Evolutionary conservation across 2,797 vertebrate genomes (phyloP), one percentile per base, ranked within the genome.

Genomic region (Lagocephalus sceleratus): DNA sequence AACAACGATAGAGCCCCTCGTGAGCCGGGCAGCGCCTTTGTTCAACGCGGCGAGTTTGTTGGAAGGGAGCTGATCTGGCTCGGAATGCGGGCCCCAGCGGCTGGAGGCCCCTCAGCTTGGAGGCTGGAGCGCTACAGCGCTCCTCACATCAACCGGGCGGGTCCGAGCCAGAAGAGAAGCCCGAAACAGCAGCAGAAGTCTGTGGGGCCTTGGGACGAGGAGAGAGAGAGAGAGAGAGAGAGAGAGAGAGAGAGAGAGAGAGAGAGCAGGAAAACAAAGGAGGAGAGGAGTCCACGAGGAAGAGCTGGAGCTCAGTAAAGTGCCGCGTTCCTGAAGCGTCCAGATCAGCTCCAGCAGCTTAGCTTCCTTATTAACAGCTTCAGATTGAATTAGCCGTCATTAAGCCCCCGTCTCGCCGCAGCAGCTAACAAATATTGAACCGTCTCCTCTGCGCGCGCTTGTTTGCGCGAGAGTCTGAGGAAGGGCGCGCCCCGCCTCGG

Each of bases 371-470:
- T 91, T 89, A 90, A 66, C 67, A 68, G 79, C 70, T 87, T 90
- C 82, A 81, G 70, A 81, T 86, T 84, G 83, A 88, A 91, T 91
- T 87, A 89, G 76, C 69, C 47, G 23, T 83, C 85, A 85, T 85
- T 88, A 88, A 78, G 75, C 72, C 45, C 76, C 40, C 66, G 74
- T 80, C 88, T 82, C 82, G 85, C 77, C 82, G 65, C 38, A 60
- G 52, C 54, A 76, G 71, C 66, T 78, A 64, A 80, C 85, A 84
- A 70, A 86, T 79, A 79, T 88, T 87, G 76, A 78, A 68, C 73
- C 64, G 66, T 82, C 83, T 84, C 56, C 51, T 49, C 59, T 66
- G 71, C 63, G 68, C 58, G 54, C 32, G 44, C 35, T 59, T 63
- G 64, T 60, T 66, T 48, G 60, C 54, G 23, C 20, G n/a, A n/a